Percentiles rank a stretch among this genome's conserved stretches.
phyloP scores from a whole-genome alignment of 2,888 invertebrate genomes.

The Tortricodes alternella region DNA sequence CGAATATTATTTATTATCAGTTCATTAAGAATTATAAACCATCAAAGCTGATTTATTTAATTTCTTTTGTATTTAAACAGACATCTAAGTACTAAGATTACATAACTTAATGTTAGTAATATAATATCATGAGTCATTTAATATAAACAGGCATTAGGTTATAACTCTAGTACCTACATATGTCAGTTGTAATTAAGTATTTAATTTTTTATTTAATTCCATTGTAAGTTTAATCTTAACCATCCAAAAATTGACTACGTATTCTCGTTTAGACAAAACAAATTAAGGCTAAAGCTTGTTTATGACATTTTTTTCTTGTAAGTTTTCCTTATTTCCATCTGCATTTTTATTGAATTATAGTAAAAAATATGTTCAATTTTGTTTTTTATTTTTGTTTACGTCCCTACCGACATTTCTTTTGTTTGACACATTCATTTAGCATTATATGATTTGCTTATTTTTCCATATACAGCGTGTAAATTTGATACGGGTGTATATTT shows the following conservation, averaged over 20 bases:
- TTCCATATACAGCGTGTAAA: too few species aligned
- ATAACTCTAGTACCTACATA: slow-evolving; percentile 76
- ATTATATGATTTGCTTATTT: background rate
- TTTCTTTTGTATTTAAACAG: slow-evolving; percentile 80
- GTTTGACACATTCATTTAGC: background rate
- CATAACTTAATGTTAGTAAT: slow-evolving; percentile 77
- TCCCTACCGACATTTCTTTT: slow-evolving; percentile 33
- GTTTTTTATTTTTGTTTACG: slow-evolving; percentile 62
- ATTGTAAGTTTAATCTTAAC: slow-evolving; percentile 72
- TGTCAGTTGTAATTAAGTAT: slow-evolving; percentile 81
- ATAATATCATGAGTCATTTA: slow-evolving; percentile 79
- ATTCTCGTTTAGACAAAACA: slow-evolving; percentile 72
- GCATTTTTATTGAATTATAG: slow-evolving; percentile 83
- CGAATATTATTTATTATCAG: slow-evolving; percentile 82
- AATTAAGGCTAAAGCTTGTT: slow-evolving; percentile 77
- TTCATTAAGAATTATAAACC: slow-evolving; percentile 80
- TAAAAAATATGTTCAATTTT: slow-evolving; percentile 78
- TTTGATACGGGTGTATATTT: too few species aligned
- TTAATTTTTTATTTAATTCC: slow-evolving; percentile 82
- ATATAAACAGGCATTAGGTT: slow-evolving; percentile 77
- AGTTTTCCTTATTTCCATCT: slow-evolving; percentile 81
- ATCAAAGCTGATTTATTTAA: slow-evolving; percentile 81
- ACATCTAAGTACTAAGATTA: slow-evolving; percentile 72
- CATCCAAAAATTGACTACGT: slow-evolving; percentile 72
- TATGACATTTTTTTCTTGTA: slow-evolving; percentile 80